Evolutionary conservation across 2,797 vertebrate genomes (phyloP), one percentile per base, ranked within the genome.

Genomic region (Dromococcyx pavoninus): DNA sequence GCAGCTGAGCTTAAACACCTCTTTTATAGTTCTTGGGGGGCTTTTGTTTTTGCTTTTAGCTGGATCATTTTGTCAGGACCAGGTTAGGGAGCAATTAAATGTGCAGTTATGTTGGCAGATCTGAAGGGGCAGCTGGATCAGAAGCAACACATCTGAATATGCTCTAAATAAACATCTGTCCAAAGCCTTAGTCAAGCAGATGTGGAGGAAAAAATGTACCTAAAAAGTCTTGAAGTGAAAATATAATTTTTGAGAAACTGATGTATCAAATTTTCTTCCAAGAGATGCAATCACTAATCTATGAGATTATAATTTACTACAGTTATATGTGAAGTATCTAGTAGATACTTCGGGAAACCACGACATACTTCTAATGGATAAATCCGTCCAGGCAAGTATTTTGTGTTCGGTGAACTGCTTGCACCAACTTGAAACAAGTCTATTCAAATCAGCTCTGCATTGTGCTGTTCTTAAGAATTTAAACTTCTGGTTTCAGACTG

Each of bases 21-120:
- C 94, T 95, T 95, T 96, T 95, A 95, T 96, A 90, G 94, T 94
- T 96, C 91, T 96, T 96, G 93, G 88, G 88, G 75, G 93, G 83
- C 70, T 94, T 94, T 96, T 94, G 86, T 94, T 96, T 94, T 91
- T 94, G 95, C 95, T 96, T 95, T 94, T 96, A 95, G 93, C 32
- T 3, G 87, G 92, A 95, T 81, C 90, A 71, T 69, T 91, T 95
- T 95, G 95, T 96, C 93, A 93, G 88, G 80, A 89, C 71, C 88
- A 94, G 93, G 91, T 93, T 95, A 95, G 90, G 74, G 88, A 96
- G 90, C 95, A 96, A 96, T 96, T 96, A 96, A 96, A 86, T 53
- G 64, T 35, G 71, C 83, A 86, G 94, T 75, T 91, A 93, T 88
- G 83, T 50, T 95, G 91, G 96, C 83, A 96, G 96, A 96, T 95